Conservation (phyloP, 2,113 vertebrate genomes). For the Platysteira castanea region DNA sequence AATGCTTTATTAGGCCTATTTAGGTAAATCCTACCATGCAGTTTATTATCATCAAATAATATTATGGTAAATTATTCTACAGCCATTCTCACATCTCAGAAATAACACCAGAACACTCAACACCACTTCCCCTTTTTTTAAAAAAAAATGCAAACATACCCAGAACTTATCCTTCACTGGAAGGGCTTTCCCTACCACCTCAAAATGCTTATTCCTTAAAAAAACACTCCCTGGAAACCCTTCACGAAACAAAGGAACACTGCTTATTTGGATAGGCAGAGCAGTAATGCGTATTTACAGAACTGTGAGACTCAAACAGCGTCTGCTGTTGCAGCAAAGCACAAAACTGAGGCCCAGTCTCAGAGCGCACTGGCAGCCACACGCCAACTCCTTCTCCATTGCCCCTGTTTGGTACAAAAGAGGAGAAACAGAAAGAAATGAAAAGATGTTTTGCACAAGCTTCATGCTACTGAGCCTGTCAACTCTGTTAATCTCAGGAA, state of each 20-base stretch:
- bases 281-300: not conserved
- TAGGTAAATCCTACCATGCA: not conserved
- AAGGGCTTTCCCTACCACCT: not conserved
- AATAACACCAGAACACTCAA: not conserved
- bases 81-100: not conserved
- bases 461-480: not conserved
- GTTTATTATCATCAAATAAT: not conserved
- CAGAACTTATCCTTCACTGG: not conserved
- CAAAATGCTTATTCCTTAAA: not conserved
- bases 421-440: not conserved
- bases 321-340: not conserved
- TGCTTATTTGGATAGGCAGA: not conserved
- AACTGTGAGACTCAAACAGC: not conserved
- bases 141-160: not conserved
- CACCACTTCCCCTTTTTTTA: not conserved
- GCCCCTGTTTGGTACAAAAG: not conserved
- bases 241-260: not conserved
- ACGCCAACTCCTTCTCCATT: not conserved
- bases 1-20: not conserved
- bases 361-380: not conserved
- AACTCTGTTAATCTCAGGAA: not conserved
- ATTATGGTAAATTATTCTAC: not conserved
- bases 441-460: not conserved
- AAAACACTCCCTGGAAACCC: not conserved
- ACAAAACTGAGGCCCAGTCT: not conserved